Conservation (phyloP, 2,797 vertebrate genomes). For the Sylvilagus floridanus region DNA sequence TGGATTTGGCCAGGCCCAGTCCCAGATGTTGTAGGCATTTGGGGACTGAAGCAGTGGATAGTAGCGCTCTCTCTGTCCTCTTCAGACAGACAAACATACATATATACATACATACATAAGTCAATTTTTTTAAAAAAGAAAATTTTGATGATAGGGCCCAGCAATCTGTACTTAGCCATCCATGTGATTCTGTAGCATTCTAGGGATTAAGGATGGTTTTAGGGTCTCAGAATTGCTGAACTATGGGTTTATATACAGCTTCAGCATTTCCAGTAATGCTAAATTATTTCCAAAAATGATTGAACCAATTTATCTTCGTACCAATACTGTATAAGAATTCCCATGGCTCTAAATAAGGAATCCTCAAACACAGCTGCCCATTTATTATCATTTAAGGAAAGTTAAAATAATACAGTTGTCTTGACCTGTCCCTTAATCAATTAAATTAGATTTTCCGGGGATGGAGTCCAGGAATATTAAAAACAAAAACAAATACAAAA, state of each 20-base stretch:
- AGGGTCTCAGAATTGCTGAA: neutral
- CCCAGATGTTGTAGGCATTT: no score
- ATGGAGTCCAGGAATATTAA: neutral
- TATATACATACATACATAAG: no score
- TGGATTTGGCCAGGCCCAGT: no score
- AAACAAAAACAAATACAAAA: no score
- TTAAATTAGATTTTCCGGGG: neutral
- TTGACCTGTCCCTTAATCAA: neutral
- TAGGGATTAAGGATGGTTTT: neutral
- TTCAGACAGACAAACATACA: no score
- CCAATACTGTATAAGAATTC: neutral
- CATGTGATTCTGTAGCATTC: neutral
- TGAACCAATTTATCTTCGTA: neutral
- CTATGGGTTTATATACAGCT: neutral
- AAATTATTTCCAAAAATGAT: neutral
- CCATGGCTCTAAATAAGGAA: neutral
- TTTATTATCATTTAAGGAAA: neutral
- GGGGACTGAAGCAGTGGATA: no score
- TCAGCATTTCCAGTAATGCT: neutral
- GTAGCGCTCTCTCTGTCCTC: no score
- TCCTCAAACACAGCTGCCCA: neutral
- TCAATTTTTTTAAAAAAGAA: no score
- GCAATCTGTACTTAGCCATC: neutral
- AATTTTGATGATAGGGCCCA: neutral
- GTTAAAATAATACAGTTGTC: neutral